Evolutionary conservation across 2,888 invertebrate genomes (phyloP).

Genomic region (Philopedon plagiatum): DNA sequence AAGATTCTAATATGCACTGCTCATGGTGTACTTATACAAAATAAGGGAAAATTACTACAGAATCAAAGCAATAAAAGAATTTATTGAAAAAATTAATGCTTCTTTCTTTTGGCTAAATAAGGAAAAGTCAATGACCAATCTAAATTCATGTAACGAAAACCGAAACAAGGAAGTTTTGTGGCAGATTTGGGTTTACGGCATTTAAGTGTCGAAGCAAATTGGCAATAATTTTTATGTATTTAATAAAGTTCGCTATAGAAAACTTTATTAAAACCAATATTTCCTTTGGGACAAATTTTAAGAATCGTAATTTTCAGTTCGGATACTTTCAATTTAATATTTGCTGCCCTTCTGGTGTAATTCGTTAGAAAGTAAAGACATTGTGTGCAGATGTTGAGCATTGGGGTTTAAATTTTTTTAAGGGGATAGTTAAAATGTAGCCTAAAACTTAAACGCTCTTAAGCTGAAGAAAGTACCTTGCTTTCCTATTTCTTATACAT

Average conservation of each 20-base stretch:
- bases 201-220: constrained; percentile 1
- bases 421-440: not conserved
- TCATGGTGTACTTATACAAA: not conserved
- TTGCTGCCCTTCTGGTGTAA: not conserved
- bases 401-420: not conserved
- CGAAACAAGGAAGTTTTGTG: constrained; percentile 1
- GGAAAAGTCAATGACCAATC: not conserved
- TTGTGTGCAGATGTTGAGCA: not conserved
- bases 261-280: constrained; percentile 14
- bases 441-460: not conserved
- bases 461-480: not conserved
- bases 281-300: constrained; percentile 2
- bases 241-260: not conserved
- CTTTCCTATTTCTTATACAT: no score
- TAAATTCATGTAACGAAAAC: constrained; percentile 1
- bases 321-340: constrained; percentile 4
- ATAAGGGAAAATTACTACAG: not conserved
- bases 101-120: not conserved
- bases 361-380: not conserved
- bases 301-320: constrained; percentile 11
- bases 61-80: not conserved
- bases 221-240: constrained; percentile 14
- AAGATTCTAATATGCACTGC: not conserved
- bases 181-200: not conserved
- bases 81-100: not conserved